Conservation (phyloP, 2,797 vertebrate species). For the Rhynchonycteris naso region DNA sequence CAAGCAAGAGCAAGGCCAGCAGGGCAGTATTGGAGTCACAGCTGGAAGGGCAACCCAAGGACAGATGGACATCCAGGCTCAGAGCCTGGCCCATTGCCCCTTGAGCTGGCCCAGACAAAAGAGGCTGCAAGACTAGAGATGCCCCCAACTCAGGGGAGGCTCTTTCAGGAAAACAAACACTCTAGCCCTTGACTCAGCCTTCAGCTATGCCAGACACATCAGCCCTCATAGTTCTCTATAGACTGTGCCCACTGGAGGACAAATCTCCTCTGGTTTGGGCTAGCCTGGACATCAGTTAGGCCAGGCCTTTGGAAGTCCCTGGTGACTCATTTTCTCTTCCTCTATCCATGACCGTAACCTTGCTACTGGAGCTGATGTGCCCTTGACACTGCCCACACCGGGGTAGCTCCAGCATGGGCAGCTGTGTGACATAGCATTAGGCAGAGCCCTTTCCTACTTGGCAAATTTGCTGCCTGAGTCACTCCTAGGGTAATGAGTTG, state of each 20-base stretch:
- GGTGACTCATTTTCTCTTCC: constrained; percentile 52
- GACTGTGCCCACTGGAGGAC: background rate
- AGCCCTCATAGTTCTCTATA: background rate
- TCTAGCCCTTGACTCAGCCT: constrained; percentile 10
- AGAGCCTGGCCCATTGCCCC: background rate
- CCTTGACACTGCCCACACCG: background rate
- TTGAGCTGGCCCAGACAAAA: background rate
- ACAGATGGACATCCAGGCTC: background rate
- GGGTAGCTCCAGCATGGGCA: background rate
- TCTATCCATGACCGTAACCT: background rate
- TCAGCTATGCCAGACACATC: background rate
- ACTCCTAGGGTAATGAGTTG: background rate
- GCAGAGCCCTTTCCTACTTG: background rate
- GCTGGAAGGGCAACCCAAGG: background rate
- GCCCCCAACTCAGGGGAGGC: background rate
- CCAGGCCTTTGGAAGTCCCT: background rate
- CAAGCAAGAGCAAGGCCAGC: background rate
- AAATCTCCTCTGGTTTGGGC: background rate
- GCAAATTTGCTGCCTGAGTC: background rate
- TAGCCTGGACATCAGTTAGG: background rate
- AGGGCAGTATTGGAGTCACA: background rate
- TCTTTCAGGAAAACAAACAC: constrained; percentile 22
- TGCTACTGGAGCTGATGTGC: background rate
- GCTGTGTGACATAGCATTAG: background rate
- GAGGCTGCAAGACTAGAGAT: background rate